Evolutionary conservation across 2,888 invertebrate genomes (phyloP), one percentile per base, ranked within the genome.

Genomic region (Synanthedon vespiformis): DNA sequence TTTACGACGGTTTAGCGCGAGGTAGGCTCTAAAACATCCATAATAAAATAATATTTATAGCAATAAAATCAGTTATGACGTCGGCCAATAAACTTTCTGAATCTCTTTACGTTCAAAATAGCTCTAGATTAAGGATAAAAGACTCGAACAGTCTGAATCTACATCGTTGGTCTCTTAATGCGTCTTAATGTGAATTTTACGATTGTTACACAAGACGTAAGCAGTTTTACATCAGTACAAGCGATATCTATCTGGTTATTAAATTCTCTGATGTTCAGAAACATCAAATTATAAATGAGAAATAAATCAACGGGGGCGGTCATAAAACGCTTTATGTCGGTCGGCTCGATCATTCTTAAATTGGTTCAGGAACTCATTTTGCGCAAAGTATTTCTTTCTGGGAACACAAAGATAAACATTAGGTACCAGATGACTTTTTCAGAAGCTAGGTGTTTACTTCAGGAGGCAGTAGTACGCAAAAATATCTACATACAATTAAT

Each of bases 111-210:
- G 78, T 77, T 80, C 77, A 81, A 85, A 85, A 85, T 83, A 85
- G 75, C 82, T 68, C 67, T 72, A 85, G 85, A 85, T 85, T 85
- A 82, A 76, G 81, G 78, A 74, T 79, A 73, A 73, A 75, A 80
- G 76, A 73, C 73, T 77, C 65, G 73, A 72, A 73, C 69, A 67
- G 67, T 67, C 64, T 65, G 74, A 69, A 72, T 74, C 75, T 71
- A 74, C 70, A 74, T 68, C 73, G 68, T 63, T 62, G 67, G 70
- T 72, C 70, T 78, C 74, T 80, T 85, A 85, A 86, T 86, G 87
- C 85, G 73, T 75, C 82, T 84, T 87, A 87, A 86, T 86, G 86
- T 80, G 81, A 72, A 84, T 86, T 87, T 87, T 87, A 87, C 80
- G 86, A 81, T 80, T 78, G 80, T 86, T 85, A 81, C 85, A 83